Base-by-base conservation (phyloP, 2,888 invertebrate genomes). In the Drosophila prolongata region DNA sequence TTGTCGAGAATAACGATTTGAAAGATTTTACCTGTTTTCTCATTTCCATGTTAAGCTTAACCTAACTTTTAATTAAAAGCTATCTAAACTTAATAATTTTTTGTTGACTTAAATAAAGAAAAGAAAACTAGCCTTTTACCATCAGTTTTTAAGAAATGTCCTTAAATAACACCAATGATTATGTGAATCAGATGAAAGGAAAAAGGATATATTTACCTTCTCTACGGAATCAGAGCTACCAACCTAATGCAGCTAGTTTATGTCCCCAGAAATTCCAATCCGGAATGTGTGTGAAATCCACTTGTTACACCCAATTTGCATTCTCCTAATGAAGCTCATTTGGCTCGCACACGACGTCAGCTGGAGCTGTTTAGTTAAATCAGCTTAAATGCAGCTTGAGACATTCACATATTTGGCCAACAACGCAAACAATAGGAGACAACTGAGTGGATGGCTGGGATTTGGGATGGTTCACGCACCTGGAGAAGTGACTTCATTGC, bases 271-370 rank as follows among this genome's bases (percentile, higher is more conserved):
- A 24, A 65, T 66, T 44, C 24, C 44, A 9, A 24, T 16, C 14
- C 19, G 38, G 13, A 35, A 42, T 49, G 27, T 40, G 13, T 35
- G 11, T 1, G 27, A 19, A 68, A 56, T 68, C 35, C 66, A 70
- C 54, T 62, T 72, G 73, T 70, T 70, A 55, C 50, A 44, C 68
- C 49, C 13, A 38, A 62, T 50, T 72, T 50, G 49, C 54, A 43
- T 54, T 38, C 13, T 3, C 59, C 46, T 73, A 85, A 87, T 85
- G 64, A 85, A 82, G 78, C 77, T 71, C 66, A 86, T 77, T 77
- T 73, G 60, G 34, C 69, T 52, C 49, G 35, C n/a, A 71, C 64
- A 68, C 49, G 47, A 61, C 27, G 42, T 10, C 14, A 4, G 24
- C 58, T 19, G 54, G 61, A 55, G 76, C 64, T 71, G 57, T 66